Evolutionary conservation across 2,113 vertebrate species (phyloP).

Genomic region (Aplodontia rufa): DNA sequence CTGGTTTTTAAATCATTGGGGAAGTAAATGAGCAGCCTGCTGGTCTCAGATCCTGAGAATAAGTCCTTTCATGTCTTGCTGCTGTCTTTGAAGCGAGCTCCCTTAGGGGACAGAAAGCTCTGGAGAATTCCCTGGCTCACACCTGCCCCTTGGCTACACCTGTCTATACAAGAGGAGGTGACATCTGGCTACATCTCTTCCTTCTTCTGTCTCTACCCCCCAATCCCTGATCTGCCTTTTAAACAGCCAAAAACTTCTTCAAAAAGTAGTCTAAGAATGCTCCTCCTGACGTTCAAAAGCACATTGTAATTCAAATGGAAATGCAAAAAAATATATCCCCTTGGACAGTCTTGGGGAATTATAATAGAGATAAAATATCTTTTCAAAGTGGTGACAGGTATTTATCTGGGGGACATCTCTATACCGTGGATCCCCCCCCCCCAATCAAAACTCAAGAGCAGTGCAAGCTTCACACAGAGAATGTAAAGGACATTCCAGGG

Average conservation of each 20-base stretch:
- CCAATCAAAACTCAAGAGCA: not conserved
- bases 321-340: constrained; percentile 29
- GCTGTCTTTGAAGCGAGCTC: constrained; percentile 44
- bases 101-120: constrained; percentile 7
- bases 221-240: constrained; percentile 8
- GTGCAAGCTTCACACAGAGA: not conserved
- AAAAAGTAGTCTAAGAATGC: constrained; percentile 17
- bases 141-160: constrained; percentile 20
- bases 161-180: constrained; percentile 43
- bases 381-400: not conserved
- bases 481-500: not conserved
- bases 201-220: not conserved
- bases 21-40: not conserved
- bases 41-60: not conserved
- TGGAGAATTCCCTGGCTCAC: not conserved
- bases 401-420: constrained; percentile 30
- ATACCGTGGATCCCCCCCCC: not conserved
- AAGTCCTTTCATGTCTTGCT: not conserved
- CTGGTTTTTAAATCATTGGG: not conserved
- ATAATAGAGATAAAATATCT: constrained; percentile 51
- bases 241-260: not conserved
- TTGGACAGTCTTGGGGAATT: constrained; percentile 45
- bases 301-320: constrained; percentile 66
- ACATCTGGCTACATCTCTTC: not conserved
- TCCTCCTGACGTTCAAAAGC: constrained; percentile 45